Base-by-base conservation (phyloP, 2,888 invertebrate species). In the Coleophora deauratella region DNA sequence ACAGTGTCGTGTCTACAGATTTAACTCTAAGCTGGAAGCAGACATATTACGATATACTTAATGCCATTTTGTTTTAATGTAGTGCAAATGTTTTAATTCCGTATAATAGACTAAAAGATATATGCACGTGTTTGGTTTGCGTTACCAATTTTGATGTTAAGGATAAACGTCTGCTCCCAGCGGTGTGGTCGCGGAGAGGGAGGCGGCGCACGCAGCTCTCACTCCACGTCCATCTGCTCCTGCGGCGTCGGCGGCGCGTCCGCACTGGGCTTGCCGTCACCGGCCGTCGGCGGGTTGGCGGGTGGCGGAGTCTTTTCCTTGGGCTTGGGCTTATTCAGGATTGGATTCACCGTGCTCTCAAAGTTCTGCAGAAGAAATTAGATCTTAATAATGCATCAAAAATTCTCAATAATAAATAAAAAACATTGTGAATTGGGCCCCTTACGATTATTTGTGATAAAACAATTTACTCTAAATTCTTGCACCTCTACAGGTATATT, bases 261-360 rank as follows among this genome's bases (percentile, higher is more conserved):
- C 31, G 56, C 51, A 37, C 31, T 12, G 28, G 30, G n/a, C 31
- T 40, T 35, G 9, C 40, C 40, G 40, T 40, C 40, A 12, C 40
- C 40, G 57, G 46, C 38, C 48, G 49, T 44, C 50, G 46, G 38
- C 62, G 37, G 59, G 63, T 47, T 66, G 69, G 4, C 46, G 7
- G 86, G 85, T 7, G 86, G 86, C 1, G 86, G 86, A 0, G 79
- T 81, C 69, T 86, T 86, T 62, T 86, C 86, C 75, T 96, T 96
- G 7, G 98, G 97, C 74, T 96, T 96, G 39, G 96, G 94, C 72
- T 96, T 96, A 75, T 93, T 96, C 50, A 98, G 79, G 50, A 98
- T 92, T 6, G 96, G 93, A 62, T 88, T 89, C 34, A 91, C 88
- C 36, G 67, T 67, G 54, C 64, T 81, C 59, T 88, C 87, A 55